Conservation (phyloP, 2,113 vertebrate genomes). For the Cottus gobio region DNA sequence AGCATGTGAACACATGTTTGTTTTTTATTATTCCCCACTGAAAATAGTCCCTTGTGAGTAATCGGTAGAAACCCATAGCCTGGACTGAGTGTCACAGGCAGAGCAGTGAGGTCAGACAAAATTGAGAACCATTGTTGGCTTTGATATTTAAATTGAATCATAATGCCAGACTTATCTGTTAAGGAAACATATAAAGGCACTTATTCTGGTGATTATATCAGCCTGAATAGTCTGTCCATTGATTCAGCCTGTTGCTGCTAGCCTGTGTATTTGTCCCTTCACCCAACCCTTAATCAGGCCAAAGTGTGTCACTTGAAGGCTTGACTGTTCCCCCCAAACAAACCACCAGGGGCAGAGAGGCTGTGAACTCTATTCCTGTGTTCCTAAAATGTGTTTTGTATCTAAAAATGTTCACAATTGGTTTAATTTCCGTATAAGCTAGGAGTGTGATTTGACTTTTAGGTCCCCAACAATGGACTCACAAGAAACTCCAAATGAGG, state of each 20-base stretch:
- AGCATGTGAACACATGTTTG: background rate
- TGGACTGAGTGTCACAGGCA: background rate
- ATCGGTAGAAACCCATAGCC: background rate
- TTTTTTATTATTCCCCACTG: background rate
- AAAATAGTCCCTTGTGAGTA: background rate
- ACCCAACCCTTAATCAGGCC: background rate
- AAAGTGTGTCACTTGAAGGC: background rate
- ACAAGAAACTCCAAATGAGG: constrained; percentile 33
- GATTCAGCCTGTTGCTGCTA: background rate
- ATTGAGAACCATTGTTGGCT: background rate
- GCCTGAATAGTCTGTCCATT: background rate
- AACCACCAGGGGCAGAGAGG: constrained; percentile 2
- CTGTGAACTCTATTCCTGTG: too few species aligned
- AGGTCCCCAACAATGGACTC: constrained; percentile 22
- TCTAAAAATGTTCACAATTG: background rate
- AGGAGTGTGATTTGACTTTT: background rate
- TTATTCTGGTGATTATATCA: background rate
- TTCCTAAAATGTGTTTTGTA: background rate
- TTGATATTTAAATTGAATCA: background rate
- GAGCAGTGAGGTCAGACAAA: background rate
- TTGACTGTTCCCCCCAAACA: background rate
- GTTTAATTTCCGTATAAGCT: background rate
- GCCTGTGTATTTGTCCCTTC: background rate
- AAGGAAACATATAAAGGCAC: background rate
- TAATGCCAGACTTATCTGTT: background rate